Evolutionary conservation across 1,140 invertebrate species (phyloP), one percentile per base, ranked within the genome.

Genomic region (Tigriopus japonicus): DNA sequence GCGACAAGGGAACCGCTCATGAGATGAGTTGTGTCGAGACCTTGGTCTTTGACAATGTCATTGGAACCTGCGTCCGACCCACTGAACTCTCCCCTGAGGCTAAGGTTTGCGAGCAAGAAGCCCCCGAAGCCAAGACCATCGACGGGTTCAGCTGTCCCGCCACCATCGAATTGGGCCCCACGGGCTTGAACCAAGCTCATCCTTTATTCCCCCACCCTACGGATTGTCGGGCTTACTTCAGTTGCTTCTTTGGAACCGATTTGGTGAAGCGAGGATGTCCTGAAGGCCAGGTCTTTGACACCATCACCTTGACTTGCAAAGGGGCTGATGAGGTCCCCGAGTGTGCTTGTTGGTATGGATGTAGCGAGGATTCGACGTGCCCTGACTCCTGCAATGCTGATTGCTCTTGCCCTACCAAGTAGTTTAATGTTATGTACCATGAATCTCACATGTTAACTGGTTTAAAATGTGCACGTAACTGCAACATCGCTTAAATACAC

Each of bases 171-270:
- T 73, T 77, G 1, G 82, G 84, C 66, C 75, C 76, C 6, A 78
- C 81, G 65, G 86, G 85, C 21, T 82, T 81, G 66, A 67, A 75
- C 0, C 78, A 87, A 1, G 82, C 87, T 49, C 87, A 90, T 72
- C 86, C 87, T n/a, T 85, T 86, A 67, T 91, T 81, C 71, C 76
- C 85, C 1, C 85, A 91, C 72, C 84, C 85, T 12, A 81, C 80
- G 9, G 85, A 89, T 69, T 90, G 87, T 71, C 85, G 87, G 71
- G 84, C 86, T 61, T 86, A 87, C 76, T 88, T 90, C 69, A 85
- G 89, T 7, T 92, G 88, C 71, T 73, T 90, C 62, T 89, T 86
- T 70, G 85, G 85, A 7, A 77, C 84, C 17, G 86, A 85, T 60
- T 86, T 87, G 1, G 78, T 87, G 63, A 84, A 89, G 71, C 78